A percentile compares a stretch with the other conserved stretches of the same genome.
These are phyloP conservation scores for Mareca strepera DNA, from an alignment of 2,797 vertebrate genomes.

Conservation along the genomic window DNA sequence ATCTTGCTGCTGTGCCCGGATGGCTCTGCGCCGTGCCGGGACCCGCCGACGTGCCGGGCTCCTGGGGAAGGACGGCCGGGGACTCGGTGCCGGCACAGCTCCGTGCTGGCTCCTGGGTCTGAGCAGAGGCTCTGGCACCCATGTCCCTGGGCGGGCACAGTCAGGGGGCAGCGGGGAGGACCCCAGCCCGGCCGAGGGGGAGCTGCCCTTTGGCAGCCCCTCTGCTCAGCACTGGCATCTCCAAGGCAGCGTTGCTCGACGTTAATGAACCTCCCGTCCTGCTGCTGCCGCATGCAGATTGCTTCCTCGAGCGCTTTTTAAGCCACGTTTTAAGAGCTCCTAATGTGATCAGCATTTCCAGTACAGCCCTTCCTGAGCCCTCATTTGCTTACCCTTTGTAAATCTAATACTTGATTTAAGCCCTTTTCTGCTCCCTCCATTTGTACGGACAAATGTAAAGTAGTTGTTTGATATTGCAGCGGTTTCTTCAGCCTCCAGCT, in stretches of 20 bases:
- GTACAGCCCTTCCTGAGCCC: background rate
- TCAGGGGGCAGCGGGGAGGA: background rate
- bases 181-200: too few species aligned
- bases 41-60: fast-evolving
- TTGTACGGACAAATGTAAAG: slow-evolving; percentile 63
- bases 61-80: fast-evolving
- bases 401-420: slow-evolving; percentile 53
- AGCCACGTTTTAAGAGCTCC: background rate
- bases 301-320: background rate
- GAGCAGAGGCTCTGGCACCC: background rate
- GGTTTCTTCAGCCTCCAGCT: slow-evolving; percentile 53
- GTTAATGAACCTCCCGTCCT: fast-evolving
- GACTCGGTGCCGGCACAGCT: background rate
- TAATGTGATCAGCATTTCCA: slow-evolving; percentile 20
- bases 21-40: background rate
- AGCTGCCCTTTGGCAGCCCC: background rate
- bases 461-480: slow-evolving; percentile 57
- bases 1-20: fast-evolving
- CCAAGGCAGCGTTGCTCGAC: fast-evolving
- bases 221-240: fast-evolving
- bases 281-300: fast-evolving
- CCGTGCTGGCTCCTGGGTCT: background rate
- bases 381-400: slow-evolving; percentile 50
- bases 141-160: fast-evolving
- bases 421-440: slow-evolving; percentile 42